Percentiles rank a stretch among this genome's conserved stretches.
These are phyloP conservation scores for Mionectes olivaceus DNA, from an alignment of 2,797 vertebrate species.

Conservation along the genomic window DNA sequence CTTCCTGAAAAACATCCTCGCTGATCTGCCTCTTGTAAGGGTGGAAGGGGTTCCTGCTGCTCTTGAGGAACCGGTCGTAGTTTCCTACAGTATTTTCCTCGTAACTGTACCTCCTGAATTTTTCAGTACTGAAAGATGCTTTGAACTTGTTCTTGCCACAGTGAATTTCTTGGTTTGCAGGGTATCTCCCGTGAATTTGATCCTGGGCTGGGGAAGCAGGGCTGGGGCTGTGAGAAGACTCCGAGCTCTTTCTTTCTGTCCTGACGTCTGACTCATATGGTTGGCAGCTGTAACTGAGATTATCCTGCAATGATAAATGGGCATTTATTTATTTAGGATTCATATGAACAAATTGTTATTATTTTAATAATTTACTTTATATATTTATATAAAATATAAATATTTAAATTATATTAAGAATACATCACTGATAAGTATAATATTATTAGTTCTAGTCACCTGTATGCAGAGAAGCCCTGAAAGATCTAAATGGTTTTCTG, in stretches of 20 bases:
- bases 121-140: slow-evolving; percentile 63
- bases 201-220: slow-evolving; percentile 75
- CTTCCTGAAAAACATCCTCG: slow-evolving; percentile 77
- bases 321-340: background rate
- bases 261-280: slow-evolving; percentile 68
- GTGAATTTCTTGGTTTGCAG: slow-evolving; percentile 3
- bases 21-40: slow-evolving; percentile 88
- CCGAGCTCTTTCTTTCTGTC: slow-evolving; percentile 67
- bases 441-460: background rate
- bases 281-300: slow-evolving; percentile 72
- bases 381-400: background rate
- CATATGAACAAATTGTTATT: background rate
- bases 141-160: slow-evolving; percentile 62
- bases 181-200: slow-evolving; percentile 67
- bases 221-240: slow-evolving; percentile 80
- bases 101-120: slow-evolving; percentile 79
- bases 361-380: background rate
- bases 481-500: background rate
- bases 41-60: slow-evolving; percentile 82
- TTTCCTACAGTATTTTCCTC: slow-evolving; percentile 77
- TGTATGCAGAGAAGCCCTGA: background rate
- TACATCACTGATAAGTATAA: background rate
- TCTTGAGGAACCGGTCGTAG: slow-evolving; percentile 70
- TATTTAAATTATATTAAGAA: background rate
- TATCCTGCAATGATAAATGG: slow-evolving; percentile 63